These are phyloP conservation scores for Heliothis virescens DNA, from an alignment of 1,140 invertebrate species.

Conservation along the genomic window DNA sequence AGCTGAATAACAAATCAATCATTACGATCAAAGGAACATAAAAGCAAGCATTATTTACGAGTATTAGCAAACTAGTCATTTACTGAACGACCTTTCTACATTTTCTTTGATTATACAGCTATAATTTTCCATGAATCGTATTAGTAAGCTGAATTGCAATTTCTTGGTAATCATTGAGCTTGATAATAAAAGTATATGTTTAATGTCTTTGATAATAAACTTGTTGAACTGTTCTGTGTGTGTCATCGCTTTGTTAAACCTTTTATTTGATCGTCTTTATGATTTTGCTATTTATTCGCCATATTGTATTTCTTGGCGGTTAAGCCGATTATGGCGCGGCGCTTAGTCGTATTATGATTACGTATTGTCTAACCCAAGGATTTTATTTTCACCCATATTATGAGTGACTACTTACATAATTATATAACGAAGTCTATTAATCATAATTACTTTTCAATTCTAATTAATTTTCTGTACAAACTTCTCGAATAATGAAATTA, in stretches of 20 bases:
- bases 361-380: neutral
- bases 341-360: conserved; percentile 19
- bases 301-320: neutral
- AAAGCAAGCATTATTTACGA: neutral
- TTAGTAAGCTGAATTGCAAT: conserved; percentile 10
- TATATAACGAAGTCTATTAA: too few relatives aligned
- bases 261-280: conserved; percentile 7
- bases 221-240: conserved; percentile 7
- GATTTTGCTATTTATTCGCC: neutral
- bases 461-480: too few relatives aligned
- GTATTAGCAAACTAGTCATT: conserved; percentile 4
- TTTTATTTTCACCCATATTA: too few relatives aligned
- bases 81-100: neutral
- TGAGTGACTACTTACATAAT: too few relatives aligned
- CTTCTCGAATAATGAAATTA: too few relatives aligned
- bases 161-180: conserved; percentile 5
- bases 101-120: conserved; percentile 8
- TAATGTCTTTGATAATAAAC: neutral
- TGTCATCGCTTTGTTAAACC: conserved; percentile 18
- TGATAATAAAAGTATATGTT: too few relatives aligned
- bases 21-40: neutral
- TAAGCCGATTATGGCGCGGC: conserved; percentile 15
- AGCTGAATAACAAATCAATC: conserved; percentile 2
- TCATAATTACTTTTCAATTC: too few relatives aligned
- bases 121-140: conserved; percentile 18